Base-by-base conservation (phyloP, 2,113 vertebrate species). In the Columba livia region DNA sequence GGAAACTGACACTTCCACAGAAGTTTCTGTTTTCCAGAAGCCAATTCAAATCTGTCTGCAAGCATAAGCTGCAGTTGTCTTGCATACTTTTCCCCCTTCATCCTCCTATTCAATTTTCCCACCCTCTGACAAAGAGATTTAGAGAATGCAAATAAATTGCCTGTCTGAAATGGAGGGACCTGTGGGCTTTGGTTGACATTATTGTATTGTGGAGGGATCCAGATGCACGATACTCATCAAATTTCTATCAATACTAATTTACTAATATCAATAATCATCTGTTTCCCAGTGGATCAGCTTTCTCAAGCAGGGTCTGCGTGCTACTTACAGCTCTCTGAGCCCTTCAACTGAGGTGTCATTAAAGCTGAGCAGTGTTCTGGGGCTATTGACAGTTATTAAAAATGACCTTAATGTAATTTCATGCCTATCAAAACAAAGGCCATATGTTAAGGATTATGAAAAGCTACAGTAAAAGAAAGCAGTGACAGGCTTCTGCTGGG, bases 211-310 rank as follows among this genome's bases (percentile, higher is more conserved):
- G 98, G 97, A 98, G 97, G 98, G 98, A 98, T 98, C 97, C 98
- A 96, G 97, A 98, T 98, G 98, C 98, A 96, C 96, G 86, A 96
- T 97, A 90, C 98, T 97, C 98, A 99, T 99, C 98, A 99, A 98
- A 99, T 98, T 98, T 98, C 98, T 99, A 99, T 99, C 98, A 98
- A 99, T 99, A 99, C 99, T 98, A 98, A 99, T 99, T 99, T 99
- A 98, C 98, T 98, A 97, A 98, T 99, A 99, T 99, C 99, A 99
- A 99, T 99, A 99, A 99, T 98, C 97, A 98, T 98, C 98, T 98
- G 92, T 92, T 97, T 98, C 98, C 98, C 98, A 93, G 97, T 85
- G 98, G 98, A 98, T 98, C 94, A 48, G 96, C 95, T 98, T 97
- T 98, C 98, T 97, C 93, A 65, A 97, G 97, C 97, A 96, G 96